Evolutionary conservation across 2,888 invertebrate genomes (phyloP).

Genomic region (Diplolepis rosae): DNA sequence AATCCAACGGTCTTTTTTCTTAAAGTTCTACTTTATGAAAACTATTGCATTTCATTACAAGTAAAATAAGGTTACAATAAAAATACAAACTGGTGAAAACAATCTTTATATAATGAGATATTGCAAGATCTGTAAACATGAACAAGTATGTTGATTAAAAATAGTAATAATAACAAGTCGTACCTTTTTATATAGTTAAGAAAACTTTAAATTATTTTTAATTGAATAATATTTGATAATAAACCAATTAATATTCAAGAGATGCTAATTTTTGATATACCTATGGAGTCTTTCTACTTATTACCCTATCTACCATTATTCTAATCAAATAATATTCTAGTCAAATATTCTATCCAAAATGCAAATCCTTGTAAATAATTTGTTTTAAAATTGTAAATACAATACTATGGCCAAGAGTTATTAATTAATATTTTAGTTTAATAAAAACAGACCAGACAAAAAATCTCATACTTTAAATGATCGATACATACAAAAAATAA

Average conservation of each 20-base stretch:
- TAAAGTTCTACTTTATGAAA: not conserved
- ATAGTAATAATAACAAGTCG: too few relatives aligned
- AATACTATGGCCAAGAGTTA: not conserved
- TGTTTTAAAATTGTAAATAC: not conserved
- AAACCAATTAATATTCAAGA: not conserved
- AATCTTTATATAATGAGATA: not conserved
- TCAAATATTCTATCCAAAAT: not conserved
- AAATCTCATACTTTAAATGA: not conserved
- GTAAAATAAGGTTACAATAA: not conserved
- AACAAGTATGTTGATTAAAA: not conserved
- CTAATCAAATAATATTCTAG: too few relatives aligned
- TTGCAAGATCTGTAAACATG: not conserved
- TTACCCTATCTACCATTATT: not conserved
- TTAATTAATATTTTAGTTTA: not conserved
- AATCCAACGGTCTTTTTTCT: not conserved
- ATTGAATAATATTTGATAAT: too few relatives aligned
- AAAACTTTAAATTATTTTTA: too few relatives aligned
- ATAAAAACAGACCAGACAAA: not conserved
- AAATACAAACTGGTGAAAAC: not conserved
- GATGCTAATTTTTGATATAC: not conserved
- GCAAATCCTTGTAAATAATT: not conserved
- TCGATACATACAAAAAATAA: not conserved
- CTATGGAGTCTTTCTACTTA: not conserved
- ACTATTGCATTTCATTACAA: too few relatives aligned
- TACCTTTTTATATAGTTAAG: too few relatives aligned